phyloP scores from a whole-genome alignment of 1,140 invertebrate species.

The Ephestia elutella region DNA sequence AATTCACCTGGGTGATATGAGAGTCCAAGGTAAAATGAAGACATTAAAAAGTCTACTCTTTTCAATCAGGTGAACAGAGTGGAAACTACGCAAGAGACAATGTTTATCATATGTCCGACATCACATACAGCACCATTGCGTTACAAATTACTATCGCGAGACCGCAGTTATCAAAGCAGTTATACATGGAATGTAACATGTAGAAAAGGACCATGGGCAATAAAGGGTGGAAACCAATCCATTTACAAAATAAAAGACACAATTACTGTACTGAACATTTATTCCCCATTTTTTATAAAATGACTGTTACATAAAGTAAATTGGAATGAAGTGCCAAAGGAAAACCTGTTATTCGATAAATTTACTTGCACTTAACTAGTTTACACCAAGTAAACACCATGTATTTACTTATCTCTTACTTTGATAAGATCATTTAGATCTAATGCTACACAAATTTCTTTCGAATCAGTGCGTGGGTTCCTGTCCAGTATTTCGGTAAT shows the following conservation, averaged over 20 bases:
- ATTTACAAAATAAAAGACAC: slow-evolving; percentile 12
- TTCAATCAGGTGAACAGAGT: too few species aligned
- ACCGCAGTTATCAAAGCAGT: too few species aligned
- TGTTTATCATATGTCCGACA: too few species aligned
- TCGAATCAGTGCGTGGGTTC: slow-evolving; percentile 69
- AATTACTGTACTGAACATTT: slow-evolving; percentile 54
- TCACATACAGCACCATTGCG: too few species aligned
- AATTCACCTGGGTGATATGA: too few species aligned
- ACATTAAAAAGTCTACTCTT: too few species aligned
- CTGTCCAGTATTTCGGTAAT: slow-evolving; percentile 73
- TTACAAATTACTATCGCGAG: too few species aligned
- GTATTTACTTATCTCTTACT: slow-evolving; percentile 71
- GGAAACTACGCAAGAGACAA: too few species aligned
- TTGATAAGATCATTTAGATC: slow-evolving; percentile 72
- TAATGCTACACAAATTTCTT: slow-evolving; percentile 73
- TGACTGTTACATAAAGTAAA: slow-evolving; percentile 61
- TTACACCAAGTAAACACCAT: slow-evolving; percentile 51
- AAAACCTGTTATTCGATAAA: slow-evolving; percentile 41
- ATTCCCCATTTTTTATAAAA: slow-evolving; percentile 65
- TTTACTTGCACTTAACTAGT: slow-evolving; percentile 65
- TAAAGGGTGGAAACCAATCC: too few species aligned
- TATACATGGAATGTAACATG: too few species aligned
- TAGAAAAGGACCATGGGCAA: too few species aligned
- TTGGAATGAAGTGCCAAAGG: slow-evolving; percentile 69
- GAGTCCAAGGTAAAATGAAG: too few species aligned